Conservation (phyloP, 2,797 vertebrate species). For the Danio jaintianensis region DNA sequence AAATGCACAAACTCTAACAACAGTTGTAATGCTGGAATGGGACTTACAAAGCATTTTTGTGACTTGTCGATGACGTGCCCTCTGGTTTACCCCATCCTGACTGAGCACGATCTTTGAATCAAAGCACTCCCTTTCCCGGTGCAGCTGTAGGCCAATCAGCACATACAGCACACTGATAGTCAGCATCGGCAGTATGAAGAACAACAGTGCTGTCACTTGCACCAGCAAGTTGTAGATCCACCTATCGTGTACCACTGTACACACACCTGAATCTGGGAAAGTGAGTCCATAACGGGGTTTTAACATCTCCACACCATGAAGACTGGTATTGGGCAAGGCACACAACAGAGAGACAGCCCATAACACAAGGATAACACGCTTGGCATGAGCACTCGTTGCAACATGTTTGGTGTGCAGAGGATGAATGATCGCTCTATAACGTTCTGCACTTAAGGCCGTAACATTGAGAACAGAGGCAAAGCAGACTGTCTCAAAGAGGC, state of each 20-base stretch:
- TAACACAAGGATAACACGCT: slow-evolving; percentile 72
- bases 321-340: slow-evolving; percentile 78
- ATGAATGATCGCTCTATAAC: slow-evolving; percentile 78
- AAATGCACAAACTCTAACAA: too few species aligned
- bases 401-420: slow-evolving; percentile 76
- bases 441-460: slow-evolving; percentile 78
- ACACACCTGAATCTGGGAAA: slow-evolving; percentile 72
- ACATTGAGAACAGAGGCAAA: slow-evolving; percentile 82
- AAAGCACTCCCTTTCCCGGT: slow-evolving; percentile 57
- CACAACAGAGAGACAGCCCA: slow-evolving; percentile 78
- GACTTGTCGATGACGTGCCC: slow-evolving; percentile 75
- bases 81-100: slow-evolving; percentile 62
- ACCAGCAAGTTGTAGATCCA: slow-evolving; percentile 80
- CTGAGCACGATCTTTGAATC: slow-evolving; percentile 43
- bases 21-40: not conserved
- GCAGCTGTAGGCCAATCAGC: slow-evolving; percentile 75
- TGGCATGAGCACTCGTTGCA: slow-evolving; percentile 74
- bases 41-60: slow-evolving; percentile 83
- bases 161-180: slow-evolving; percentile 78
- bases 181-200: slow-evolving; percentile 80
- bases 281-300: slow-evolving; percentile 65
- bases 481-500: slow-evolving; percentile 81
- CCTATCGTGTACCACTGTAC: slow-evolving; percentile 69
- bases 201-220: slow-evolving; percentile 75
- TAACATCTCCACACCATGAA: slow-evolving; percentile 72